phyloP scores from a whole-genome alignment of 2,797 vertebrate genomes.

The Phataginus tricuspis region DNA sequence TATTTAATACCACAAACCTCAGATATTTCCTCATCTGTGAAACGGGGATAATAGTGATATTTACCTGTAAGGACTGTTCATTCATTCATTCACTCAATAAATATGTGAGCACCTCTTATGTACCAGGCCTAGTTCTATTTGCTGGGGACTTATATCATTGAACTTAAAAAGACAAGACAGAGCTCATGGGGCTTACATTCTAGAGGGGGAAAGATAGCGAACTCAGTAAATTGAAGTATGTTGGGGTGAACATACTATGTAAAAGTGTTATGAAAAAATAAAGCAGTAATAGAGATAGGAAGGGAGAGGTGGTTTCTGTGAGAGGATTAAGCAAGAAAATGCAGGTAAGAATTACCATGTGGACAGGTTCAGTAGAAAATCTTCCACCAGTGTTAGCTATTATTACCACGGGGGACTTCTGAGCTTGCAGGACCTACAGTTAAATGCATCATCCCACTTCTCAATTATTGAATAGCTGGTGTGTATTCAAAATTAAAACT shows the following conservation, averaged over 20 bases:
- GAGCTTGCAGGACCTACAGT: not conserved
- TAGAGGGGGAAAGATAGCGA: not conserved
- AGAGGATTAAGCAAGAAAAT: not conserved
- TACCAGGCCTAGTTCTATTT: not conserved
- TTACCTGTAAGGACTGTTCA: not conserved
- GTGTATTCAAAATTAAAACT: not conserved
- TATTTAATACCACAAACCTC: constrained; percentile 8
- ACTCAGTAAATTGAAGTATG: not conserved
- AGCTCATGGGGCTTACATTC: not conserved
- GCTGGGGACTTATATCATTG: not conserved
- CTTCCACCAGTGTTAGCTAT: not conserved
- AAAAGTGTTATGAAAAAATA: not conserved
- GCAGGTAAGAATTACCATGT: not conserved
- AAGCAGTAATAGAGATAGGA: not conserved
- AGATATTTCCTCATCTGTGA: constrained; percentile 10
- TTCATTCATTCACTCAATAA: not conserved
- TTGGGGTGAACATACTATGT: not conserved
- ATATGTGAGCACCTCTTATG: not conserved
- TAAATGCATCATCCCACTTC: not conserved
- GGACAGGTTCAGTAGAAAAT: not conserved
- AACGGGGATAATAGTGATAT: not conserved
- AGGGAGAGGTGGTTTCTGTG: not conserved
- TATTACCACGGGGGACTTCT: not conserved
- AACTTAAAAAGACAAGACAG: not conserved
- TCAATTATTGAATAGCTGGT: not conserved